Percentiles rank a stretch among this genome's conserved stretches.
Evolutionary conservation across 2,888 invertebrate genomes (phyloP).

Genomic region (Spilarctia lutea): DNA sequence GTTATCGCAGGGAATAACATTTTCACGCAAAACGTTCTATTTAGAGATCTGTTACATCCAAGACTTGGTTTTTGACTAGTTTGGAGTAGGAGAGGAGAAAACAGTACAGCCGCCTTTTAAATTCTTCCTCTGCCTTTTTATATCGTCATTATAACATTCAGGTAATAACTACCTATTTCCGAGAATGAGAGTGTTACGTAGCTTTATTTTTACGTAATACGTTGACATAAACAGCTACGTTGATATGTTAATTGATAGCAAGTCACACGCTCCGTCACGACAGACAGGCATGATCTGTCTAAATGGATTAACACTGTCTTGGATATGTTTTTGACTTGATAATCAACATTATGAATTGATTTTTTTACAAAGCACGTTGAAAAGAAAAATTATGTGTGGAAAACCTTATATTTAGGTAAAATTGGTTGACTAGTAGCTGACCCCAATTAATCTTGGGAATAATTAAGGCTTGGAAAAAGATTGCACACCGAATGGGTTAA

Average conservation of each 20-base stretch:
- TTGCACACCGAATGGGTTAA: neutral
- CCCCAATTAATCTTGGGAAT: too few relatives aligned
- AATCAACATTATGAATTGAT: neutral
- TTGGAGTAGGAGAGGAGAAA: neutral
- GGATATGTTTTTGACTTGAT: constrained; percentile 1
- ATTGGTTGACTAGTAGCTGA: too few relatives aligned
- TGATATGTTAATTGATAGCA: constrained; percentile 34
- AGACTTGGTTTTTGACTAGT: neutral
- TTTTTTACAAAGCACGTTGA: neutral
- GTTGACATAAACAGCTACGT: constrained; percentile 22
- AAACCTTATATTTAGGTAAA: too few relatives aligned
- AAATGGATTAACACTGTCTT: constrained; percentile 23
- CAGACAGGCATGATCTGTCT: constrained; percentile 31
- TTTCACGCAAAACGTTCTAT: too few relatives aligned
- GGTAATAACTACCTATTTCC: neutral
- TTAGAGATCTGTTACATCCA: neutral
- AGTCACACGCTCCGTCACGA: constrained; percentile 28
- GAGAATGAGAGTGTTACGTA: constrained; percentile 11
- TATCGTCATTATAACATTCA: neutral
- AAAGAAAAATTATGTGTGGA: too few relatives aligned
- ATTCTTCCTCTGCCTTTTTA: neutral
- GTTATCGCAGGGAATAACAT: too few relatives aligned
- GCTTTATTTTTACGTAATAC: constrained; percentile 2
- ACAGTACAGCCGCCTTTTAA: neutral
- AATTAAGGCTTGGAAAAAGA: too few relatives aligned